Base-by-base conservation (phyloP, 2,113 vertebrate genomes). In the Triplophysa siluroides region DNA sequence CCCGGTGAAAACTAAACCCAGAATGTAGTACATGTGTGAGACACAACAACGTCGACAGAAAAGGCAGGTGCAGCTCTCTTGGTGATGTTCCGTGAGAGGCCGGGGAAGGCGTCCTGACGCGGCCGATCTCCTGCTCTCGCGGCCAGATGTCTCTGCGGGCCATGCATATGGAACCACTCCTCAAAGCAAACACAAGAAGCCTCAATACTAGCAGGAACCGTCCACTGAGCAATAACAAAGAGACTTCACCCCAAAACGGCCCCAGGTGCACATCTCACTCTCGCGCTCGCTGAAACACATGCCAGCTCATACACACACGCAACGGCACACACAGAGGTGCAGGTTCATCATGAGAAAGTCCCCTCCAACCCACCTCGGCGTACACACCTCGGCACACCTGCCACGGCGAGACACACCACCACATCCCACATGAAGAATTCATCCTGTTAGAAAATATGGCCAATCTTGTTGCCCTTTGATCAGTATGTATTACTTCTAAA, bases 111-210 rank as follows among this genome's bases (percentile, higher is more conserved):
- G 76, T 67, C 64, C 83, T 58, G 50, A 70, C 33, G 43, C 66
- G 62, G 77, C 68, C 68, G 64, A 82, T 76, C 29, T 56, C 62
- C 41, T 47, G 21, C 76, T 66, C 75, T 68, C 23, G 58, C 78
- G 68, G 72, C 78, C 91, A 91, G 86, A 92, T 89, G 91, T 90
- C 89, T 79, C 84, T 60, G 86, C 86, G 86, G 85, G 81, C 79
- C 78, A 58, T 90, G 84, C 93, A 93, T 92, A 92, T 92, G 93
- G 93, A 94, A 92, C 79, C 91, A 93, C 92, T 93, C 83, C 78
- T 80, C 87, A 90, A 90, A 90, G 88, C 91, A 92, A 92, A 92
- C 89, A 92, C 82, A 90, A 82, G 79, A 90, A 88, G 84, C 88
- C 85, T 81, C 87, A 92, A 86, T 88, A 86, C 90, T 86, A 88